phyloP scores from a whole-genome alignment of 2,113 vertebrate genomes.

The Ascaphus truei region DNA sequence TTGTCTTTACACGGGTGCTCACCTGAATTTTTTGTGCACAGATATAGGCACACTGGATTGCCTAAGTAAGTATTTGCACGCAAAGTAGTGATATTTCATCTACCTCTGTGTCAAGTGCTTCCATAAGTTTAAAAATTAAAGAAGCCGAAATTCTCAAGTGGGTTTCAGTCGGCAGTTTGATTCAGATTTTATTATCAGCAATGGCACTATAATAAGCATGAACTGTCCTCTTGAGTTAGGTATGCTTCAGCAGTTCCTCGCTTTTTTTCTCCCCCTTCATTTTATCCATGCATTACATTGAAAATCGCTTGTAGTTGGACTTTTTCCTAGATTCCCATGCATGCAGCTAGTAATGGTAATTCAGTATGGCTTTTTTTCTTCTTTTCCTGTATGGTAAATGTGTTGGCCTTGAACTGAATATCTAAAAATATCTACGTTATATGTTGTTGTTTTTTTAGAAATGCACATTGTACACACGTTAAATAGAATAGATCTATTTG shows the following conservation, averaged over 20 bases:
- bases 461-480: background rate
- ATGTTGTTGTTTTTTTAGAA: background rate
- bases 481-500: too few relatives aligned
- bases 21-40: constrained; percentile 61
- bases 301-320: constrained; percentile 51
- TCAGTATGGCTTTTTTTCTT: background rate
- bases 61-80: constrained; percentile 86
- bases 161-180: constrained; percentile 71
- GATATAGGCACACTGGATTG: constrained; percentile 56
- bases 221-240: constrained; percentile 88
- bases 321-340: constrained; percentile 45
- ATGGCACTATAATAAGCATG: constrained; percentile 82
- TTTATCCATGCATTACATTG: constrained; percentile 32
- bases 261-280: constrained; percentile 49
- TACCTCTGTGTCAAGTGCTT: constrained; percentile 81
- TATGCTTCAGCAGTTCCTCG: constrained; percentile 63
- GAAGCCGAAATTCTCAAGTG: constrained; percentile 68
- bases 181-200: constrained; percentile 87
- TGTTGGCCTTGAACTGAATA: background rate
- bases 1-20: constrained; percentile 51
- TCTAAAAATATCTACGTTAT: background rate
- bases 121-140: constrained; percentile 90
- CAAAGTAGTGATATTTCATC: constrained; percentile 81
- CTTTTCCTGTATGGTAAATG: background rate
- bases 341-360: constrained; percentile 31